These are phyloP conservation scores for Myotis pilosus DNA, from an alignment of 2,797 vertebrate genomes.

Conservation along the genomic window DNA sequence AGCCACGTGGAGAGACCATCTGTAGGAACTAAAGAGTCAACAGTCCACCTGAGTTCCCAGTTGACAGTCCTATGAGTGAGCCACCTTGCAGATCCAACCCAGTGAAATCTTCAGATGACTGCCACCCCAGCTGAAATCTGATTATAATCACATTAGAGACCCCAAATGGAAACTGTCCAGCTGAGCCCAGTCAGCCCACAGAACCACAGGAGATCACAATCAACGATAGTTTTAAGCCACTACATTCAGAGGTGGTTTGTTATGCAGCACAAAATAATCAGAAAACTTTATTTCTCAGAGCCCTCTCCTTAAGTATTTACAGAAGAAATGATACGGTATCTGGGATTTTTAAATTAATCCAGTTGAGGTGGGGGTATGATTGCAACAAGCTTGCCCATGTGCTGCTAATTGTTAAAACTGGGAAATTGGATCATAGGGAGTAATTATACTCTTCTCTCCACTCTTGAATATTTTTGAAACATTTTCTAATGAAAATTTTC, in stretches of 20 bases:
- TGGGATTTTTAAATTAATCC: slow-evolving; percentile 46
- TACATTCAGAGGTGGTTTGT: background rate
- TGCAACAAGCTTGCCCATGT: background rate
- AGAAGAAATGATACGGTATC: background rate
- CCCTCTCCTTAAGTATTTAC: background rate
- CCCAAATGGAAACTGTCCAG: background rate
- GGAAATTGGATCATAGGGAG: background rate
- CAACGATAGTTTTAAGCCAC: background rate
- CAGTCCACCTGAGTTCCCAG: background rate
- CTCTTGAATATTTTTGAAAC: slow-evolving; percentile 39
- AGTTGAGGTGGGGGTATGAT: background rate
- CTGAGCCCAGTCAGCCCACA: background rate
- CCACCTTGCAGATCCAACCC: background rate
- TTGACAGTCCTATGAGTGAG: background rate
- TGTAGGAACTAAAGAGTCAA: background rate
- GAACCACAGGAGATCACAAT: background rate
- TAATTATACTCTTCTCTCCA: slow-evolving; percentile 1
- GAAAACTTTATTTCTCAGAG: background rate
- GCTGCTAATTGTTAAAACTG: slow-evolving; percentile 40
- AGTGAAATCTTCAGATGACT: background rate
- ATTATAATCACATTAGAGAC: background rate
- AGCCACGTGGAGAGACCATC: background rate
- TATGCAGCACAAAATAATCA: background rate
- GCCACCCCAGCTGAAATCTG: background rate
- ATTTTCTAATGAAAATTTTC: slow-evolving; percentile 25